Evolutionary conservation across 2,888 invertebrate genomes (phyloP), one percentile per base, ranked within the genome.

Genomic region (Pogonocherus hispidulus): DNA sequence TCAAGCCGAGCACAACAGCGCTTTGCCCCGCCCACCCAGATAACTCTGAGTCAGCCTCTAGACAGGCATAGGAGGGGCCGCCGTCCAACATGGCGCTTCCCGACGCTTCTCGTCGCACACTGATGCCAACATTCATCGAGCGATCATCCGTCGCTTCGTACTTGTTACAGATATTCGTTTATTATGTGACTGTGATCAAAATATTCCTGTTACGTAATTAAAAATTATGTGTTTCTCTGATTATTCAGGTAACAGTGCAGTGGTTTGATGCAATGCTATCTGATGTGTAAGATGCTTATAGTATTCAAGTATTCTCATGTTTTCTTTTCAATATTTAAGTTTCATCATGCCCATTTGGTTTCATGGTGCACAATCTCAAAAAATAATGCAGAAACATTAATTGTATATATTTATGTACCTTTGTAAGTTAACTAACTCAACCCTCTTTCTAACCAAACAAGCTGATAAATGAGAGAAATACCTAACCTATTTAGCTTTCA

Each of bases 61-160:
- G 71, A 71, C 70, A 75, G 71, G 71, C 68, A 71, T 67, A 76
- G 81, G 80, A 80, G 84, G 81, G 81, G 82, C 81, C 74, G 76
- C 72, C 80, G 78, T 79, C 81, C 83, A 84, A 84, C 78, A 83
- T 84, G 84, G 84, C 84, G 84, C 74, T 76, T 72, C 66, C 69
- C 79, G 81, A 80, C 80, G 81, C 77, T 76, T 65, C 68, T 77
- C 73, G 72, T 72, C 77, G 78, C 60, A 62, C 60, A 62, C 60
- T 51, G 66, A 73, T 69, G 60, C 74, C 65, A 66, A 69, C 73
- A 73, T 75, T 72, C 74, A 73, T 72, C 75, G 71, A 72, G 71
- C 73, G 76, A 37, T 54, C 63, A 60, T 57, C 70, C 60, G 70
- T 64, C 56, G 67, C 59, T 46, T 49, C n/a, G 51, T 37, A 32